Base-by-base conservation (phyloP, 2,888 invertebrate genomes). In the Tanypteryx hageni region DNA sequence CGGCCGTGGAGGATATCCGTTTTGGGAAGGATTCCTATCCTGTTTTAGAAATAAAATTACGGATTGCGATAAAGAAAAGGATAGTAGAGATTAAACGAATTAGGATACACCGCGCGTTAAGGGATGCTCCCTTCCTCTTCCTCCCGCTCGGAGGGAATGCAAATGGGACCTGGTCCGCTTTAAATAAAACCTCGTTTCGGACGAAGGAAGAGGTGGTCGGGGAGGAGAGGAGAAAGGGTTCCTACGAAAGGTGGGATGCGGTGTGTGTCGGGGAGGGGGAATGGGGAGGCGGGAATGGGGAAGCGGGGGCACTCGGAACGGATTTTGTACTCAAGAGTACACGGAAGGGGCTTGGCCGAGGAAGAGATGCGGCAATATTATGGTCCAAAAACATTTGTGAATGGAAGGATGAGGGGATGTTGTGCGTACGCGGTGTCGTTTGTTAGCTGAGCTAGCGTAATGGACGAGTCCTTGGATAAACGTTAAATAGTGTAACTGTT, bases 271-370 rank as follows among this genome's bases (percentile, higher is more conserved):
- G 76, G 76, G 76, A 22, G 22, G 76, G 10, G 68, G 68, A 68
- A 64, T n/a, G 27, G 11, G 76, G 76, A 4, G 76, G 76, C 2
- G 22, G 22, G 76, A 27, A 76, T 22, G 22, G n/a, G 16, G 16
- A 7, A 64, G 68, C 44, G 68, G 13, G 22, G 68, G 68, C n/a
- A 68, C n/a, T 18, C 68, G 68, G 68, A 68, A 22, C 68, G 68
- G 68, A 68, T 68, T 44, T 68, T 68, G 68, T 22, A 68, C 68
- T 18, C 68, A 68, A 18, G 68, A 27, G 76, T 76, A 76, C 76
- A 76, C 76, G 76, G 76, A 76, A 76, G 27, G 27, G 76, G 76
- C 76, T 76, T 76, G 76, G 76, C 76, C 76, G 22, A 76, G 76
- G 76, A 76, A 11, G 76, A 76, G 76, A 76, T 22, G 22, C 68